A percentile compares a stretch with the other conserved stretches of the same genome.
phyloP scores from a whole-genome alignment of 2,888 invertebrate species.

The Heteromurus nitidus region DNA sequence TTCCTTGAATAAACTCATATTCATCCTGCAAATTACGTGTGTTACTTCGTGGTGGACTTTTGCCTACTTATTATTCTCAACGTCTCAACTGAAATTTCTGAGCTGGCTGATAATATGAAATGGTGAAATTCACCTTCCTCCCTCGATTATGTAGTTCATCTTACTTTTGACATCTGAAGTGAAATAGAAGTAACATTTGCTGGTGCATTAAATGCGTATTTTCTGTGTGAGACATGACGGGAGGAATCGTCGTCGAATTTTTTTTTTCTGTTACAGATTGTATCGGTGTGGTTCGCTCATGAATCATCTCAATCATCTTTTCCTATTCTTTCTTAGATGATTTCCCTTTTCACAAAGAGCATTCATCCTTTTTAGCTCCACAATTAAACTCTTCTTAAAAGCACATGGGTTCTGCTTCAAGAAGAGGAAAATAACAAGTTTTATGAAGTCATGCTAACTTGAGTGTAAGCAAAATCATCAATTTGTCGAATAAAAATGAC shows the following conservation, averaged over 20 bases:
- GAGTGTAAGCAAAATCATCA: too few species aligned
- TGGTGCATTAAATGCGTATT: not conserved
- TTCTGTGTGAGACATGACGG: conserved; percentile 6
- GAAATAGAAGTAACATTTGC: not conserved
- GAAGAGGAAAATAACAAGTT: too few species aligned
- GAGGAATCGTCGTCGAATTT: not conserved
- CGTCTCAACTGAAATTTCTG: conserved; percentile 1
- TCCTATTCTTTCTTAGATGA: not conserved
- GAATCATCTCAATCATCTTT: not conserved
- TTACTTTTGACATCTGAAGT: conserved; percentile 4
- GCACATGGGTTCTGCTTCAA: too few species aligned
- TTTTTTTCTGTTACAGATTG: not conserved
- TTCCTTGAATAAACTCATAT: not conserved
- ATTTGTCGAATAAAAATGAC: too few species aligned
- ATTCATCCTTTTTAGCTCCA: too few species aligned
- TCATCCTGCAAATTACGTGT: not conserved
- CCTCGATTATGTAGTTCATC: conserved; percentile 3
- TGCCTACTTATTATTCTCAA: too few species aligned
- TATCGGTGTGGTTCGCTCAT: not conserved
- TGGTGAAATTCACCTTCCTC: not conserved
- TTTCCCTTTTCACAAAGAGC: conserved; percentile 21
- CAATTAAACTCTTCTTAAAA: too few species aligned
- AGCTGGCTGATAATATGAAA: not conserved
- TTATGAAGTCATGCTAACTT: too few species aligned
- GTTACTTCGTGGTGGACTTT: not conserved